Evolutionary conservation across 2,888 invertebrate species (phyloP).

Genomic region (Xylocampa areola): DNA sequence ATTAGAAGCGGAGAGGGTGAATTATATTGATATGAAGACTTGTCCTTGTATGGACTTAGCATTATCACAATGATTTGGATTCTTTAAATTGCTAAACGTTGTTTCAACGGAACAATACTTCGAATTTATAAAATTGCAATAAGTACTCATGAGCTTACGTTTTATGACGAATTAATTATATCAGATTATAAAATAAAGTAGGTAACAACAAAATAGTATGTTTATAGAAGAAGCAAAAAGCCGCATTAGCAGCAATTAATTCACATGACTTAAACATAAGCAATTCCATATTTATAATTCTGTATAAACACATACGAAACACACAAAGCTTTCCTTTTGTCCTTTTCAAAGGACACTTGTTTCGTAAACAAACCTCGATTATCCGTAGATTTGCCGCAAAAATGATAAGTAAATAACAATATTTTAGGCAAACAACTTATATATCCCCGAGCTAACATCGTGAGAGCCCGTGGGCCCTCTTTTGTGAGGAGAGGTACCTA

Average conservation of each 20-base stretch:
- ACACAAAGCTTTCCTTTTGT: slow-evolving; percentile 65
- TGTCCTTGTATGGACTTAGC: background rate
- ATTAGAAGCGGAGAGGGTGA: background rate
- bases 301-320: slow-evolving; percentile 58
- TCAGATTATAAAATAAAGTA: too few relatives aligned
- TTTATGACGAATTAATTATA: too few relatives aligned
- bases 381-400: slow-evolving; percentile 84
- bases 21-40: background rate
- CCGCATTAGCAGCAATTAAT: slow-evolving; percentile 17
- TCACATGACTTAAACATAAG: slow-evolving; percentile 21
- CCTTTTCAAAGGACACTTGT: slow-evolving; percentile 74
- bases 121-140: too few relatives aligned
- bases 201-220: too few relatives aligned
- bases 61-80: too few relatives aligned
- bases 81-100: too few relatives aligned
- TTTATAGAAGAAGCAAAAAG: too few relatives aligned
- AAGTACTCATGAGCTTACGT: too few relatives aligned
- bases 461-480: slow-evolving; percentile 68
- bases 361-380: slow-evolving; percentile 81
- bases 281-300: slow-evolving; percentile 41
- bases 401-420: slow-evolving; percentile 88
- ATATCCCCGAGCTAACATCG: slow-evolving; percentile 82
- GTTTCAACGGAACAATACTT: too few relatives aligned
- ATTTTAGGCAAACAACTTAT: slow-evolving; percentile 86
- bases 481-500: slow-evolving; percentile 66